These are phyloP conservation scores for Lota lota DNA, from an alignment of 2,113 vertebrate genomes.

Conservation along the genomic window DNA sequence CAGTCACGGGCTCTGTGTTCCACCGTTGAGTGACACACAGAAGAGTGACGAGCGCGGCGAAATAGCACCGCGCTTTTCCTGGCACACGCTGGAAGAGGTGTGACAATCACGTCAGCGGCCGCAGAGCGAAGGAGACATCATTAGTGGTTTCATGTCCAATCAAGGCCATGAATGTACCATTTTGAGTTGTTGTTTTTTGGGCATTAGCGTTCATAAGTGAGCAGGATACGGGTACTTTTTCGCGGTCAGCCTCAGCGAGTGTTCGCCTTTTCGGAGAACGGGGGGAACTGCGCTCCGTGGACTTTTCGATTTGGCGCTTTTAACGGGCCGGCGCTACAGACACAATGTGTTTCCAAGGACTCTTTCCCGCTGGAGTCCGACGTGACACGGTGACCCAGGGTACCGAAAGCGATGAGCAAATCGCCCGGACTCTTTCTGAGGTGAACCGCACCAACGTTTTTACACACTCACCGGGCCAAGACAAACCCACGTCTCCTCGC, in stretches of 20 bases:
- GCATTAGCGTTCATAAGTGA: constrained; percentile 53
- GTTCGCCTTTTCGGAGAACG: too few relatives aligned
- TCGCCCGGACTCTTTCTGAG: background rate
- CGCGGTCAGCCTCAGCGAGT: constrained; percentile 4
- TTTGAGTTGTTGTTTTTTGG: constrained; percentile 5
- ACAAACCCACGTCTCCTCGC: constrained; percentile 19
- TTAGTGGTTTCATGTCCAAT: constrained; percentile 65
- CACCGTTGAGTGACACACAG: constrained; percentile 56
- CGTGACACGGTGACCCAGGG: too few relatives aligned
- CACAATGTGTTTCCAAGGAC: too few relatives aligned
- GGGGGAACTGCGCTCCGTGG: too few relatives aligned
- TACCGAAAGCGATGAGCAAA: background rate
- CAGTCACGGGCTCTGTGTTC: constrained; percentile 30
- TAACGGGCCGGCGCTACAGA: background rate
- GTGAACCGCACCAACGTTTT: background rate
- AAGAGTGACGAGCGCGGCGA: constrained; percentile 59
- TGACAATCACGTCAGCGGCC: constrained; percentile 61
- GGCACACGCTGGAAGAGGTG: constrained; percentile 65
- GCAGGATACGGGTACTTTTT: constrained; percentile 28
- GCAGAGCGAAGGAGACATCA: constrained; percentile 54
- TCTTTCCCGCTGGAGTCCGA: too few relatives aligned
- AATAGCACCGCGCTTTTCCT: constrained; percentile 57
- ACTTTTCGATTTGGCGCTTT: background rate
- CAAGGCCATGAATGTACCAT: constrained; percentile 56
- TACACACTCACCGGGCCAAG: background rate